Percentiles rank a stretch among this genome's conserved stretches.
Evolutionary conservation across 2,797 vertebrate genomes (phyloP).

Genomic region (Apodemus agrarius): DNA sequence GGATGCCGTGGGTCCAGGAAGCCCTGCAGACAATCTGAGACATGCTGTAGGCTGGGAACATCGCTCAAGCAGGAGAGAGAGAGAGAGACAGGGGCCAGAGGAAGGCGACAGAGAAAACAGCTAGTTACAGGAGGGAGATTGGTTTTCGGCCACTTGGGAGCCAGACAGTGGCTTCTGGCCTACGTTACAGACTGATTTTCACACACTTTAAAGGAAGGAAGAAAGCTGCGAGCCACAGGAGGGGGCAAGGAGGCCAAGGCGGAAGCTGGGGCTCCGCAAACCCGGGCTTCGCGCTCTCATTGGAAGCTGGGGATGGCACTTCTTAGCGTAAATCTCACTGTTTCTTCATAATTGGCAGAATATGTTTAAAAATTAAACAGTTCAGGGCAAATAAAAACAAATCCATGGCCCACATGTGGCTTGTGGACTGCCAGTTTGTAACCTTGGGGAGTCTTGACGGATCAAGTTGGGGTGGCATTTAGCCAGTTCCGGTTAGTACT

Average conservation of each 20-base stretch:
- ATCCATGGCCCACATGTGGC: background rate
- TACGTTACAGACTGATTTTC: background rate
- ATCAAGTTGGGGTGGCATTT: background rate
- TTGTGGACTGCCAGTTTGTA: background rate
- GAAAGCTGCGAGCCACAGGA: background rate
- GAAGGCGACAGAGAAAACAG: background rate
- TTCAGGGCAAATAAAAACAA: background rate
- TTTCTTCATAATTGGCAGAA: background rate
- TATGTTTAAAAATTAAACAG: constrained; percentile 41
- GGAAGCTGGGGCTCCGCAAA: too few species aligned
- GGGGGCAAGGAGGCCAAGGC: too few species aligned
- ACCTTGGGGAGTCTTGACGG: background rate
- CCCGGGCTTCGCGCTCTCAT: background rate
- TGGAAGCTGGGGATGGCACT: background rate
- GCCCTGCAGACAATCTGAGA: background rate
- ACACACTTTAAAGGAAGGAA: background rate
- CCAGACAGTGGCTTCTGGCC: background rate
- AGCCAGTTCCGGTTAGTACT: background rate
- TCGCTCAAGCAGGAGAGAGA: background rate
- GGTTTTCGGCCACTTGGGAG: background rate
- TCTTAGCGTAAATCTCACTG: background rate
- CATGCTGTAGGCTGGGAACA: background rate
- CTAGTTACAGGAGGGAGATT: background rate
- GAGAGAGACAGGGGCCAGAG: background rate
- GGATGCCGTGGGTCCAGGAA: background rate